Percentiles rank a stretch among this genome's conserved stretches.
Evolutionary conservation across 1,140 invertebrate species (phyloP).

Genomic region (Penaeus japonicus): DNA sequence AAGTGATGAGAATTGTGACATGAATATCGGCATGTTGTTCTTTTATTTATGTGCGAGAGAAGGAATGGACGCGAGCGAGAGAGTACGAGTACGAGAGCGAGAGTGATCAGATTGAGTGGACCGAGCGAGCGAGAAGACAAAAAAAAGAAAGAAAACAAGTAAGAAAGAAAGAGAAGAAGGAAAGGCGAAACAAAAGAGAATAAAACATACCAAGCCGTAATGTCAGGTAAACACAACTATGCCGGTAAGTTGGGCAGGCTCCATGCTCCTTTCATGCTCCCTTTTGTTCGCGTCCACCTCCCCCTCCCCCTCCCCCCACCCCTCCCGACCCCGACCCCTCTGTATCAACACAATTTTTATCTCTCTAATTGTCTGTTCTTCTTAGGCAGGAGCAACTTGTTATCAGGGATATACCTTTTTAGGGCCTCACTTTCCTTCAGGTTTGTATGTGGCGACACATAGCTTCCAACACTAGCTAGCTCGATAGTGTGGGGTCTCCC

Average conservation of each 20-base stretch:
- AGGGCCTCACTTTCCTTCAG: slow-evolving; percentile 46
- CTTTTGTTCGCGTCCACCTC: neutral
- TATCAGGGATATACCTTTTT: slow-evolving; percentile 42
- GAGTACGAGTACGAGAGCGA: no score
- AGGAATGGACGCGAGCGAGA: no score
- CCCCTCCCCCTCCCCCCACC: neutral
- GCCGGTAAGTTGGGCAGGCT: slow-evolving; percentile 22
- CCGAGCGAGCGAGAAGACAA: no score
- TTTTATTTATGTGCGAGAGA: no score
- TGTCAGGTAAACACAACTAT: slow-evolving; percentile 43
- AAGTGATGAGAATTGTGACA: no score
- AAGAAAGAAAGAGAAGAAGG: neutral
- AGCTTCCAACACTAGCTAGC: slow-evolving; percentile 44
- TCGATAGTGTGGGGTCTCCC: neutral
- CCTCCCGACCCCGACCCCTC: neutral
- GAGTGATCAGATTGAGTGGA: no score
- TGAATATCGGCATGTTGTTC: no score
- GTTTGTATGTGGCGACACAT: slow-evolving; percentile 39
- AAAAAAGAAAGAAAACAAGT: neutral
- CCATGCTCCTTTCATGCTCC: slow-evolving; percentile 23
- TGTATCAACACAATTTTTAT: neutral
- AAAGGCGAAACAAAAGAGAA: neutral
- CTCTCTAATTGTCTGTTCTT: slow-evolving; percentile 25
- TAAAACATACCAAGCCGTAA: slow-evolving; percentile 11
- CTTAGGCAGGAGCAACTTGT: slow-evolving; percentile 43